Percentiles rank a stretch among this genome's conserved stretches.
phyloP scores from a whole-genome alignment of 92 coral and sea anemone genomes.

The Isaurus tuberculatus region DNA sequence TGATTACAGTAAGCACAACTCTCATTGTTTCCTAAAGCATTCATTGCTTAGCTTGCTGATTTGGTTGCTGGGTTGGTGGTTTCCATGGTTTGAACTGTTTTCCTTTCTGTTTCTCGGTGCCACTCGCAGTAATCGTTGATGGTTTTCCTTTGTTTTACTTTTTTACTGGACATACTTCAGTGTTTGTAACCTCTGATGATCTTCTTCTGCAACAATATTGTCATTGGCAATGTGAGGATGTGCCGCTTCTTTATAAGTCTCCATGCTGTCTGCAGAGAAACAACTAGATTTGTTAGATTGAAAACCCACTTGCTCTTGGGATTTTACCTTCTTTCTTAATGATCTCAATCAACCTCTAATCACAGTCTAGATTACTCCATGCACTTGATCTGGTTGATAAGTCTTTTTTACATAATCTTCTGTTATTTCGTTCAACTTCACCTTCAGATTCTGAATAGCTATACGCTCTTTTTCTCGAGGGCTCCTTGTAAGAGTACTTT shows the following conservation, averaged over 20 bases:
- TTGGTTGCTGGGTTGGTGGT: constrained; percentile 3
- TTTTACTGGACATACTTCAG: constrained; percentile 47
- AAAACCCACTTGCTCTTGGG: constrained; percentile 6
- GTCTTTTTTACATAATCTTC: not conserved
- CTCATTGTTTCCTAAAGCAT: constrained; percentile 12
- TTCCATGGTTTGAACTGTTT: too few species aligned
- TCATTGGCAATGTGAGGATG: not conserved
- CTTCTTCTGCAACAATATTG: not conserved
- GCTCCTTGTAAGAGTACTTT: not conserved
- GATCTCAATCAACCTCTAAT: constrained; percentile 45
- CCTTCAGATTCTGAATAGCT: constrained; percentile 27
- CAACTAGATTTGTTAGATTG: constrained; percentile 37
- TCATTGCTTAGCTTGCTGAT: not conserved
- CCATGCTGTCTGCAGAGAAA: constrained; percentile 52
- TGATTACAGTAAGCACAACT: constrained; percentile 9
- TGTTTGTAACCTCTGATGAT: constrained; percentile 2
- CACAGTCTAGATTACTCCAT: constrained; percentile 10
- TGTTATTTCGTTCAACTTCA: not conserved
- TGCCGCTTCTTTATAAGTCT: constrained; percentile 45
- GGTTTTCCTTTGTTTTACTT: not conserved
- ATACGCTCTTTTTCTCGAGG: constrained; percentile 2
- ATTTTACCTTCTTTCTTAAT: constrained; percentile 12
- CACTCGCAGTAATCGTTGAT: not conserved
- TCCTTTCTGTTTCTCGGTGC: not conserved
- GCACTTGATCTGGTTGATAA: not conserved